Base-by-base conservation (phyloP, 2,797 vertebrate genomes). In the Euphonia xanthogaster region DNA sequence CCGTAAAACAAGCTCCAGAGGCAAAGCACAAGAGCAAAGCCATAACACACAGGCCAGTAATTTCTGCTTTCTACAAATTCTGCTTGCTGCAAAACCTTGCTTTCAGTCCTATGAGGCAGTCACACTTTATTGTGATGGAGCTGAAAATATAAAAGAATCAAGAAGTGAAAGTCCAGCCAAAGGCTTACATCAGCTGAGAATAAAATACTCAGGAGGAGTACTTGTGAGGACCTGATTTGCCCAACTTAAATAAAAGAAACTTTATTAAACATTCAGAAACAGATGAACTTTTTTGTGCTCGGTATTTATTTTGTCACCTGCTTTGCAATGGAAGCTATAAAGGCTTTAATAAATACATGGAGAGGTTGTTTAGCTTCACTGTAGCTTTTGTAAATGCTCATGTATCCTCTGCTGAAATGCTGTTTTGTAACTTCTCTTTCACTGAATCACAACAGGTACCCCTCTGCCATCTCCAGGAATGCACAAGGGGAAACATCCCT, bases 391-490 rank as follows among this genome's bases (percentile, higher is more conserved):
- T 94, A 93, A 92, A 87, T 31, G 74, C 67, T 83, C 42, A 4
- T 76, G 81, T 88, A 92, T 84, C 48, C 93, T 94, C 86, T 91
- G 82, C 93, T 87, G 86, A 96, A 97, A 94, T 2, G 53, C 24
- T 90, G 88, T 76, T 96, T 95, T 96, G 87, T 81, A 90, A 68
- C 82, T 91, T 51, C 91, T 81, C 93, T 96, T 94, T 96, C 94
- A 94, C 79, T 48, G 86, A 87, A 82, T 94, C 93, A 83, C 93
- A 96, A 97, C 94, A 94, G 93, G 88, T 89, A 90, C n/a, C 88
- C 72, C 82, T 87, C 89, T 90, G 93, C 96, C 96, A 90, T 88
- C 94, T 83, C 87, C 88, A 94, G 88, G 72, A 94, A 93, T 81
- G 84, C 93, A 92, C 91, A 9, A 88, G 91, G 90, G 76, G 86